phyloP scores from a whole-genome alignment of 2,888 invertebrate genomes.

The Patella pellucida region DNA sequence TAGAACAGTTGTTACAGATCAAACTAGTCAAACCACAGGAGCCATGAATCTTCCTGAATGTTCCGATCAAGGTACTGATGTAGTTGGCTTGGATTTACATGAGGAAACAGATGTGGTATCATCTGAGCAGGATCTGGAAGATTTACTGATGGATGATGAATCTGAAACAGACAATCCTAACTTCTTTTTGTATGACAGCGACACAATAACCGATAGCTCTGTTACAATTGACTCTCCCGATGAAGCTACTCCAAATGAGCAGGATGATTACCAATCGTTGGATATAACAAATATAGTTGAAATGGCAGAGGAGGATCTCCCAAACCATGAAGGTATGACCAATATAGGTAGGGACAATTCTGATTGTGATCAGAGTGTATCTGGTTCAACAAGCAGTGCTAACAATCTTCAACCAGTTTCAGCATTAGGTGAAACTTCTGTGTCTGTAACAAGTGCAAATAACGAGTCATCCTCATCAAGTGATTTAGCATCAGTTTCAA shows the following conservation, averaged over 20 bases:
- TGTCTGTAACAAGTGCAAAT: neutral
- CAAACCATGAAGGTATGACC: no score
- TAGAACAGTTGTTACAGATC: conserved; percentile 21
- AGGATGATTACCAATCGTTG: neutral
- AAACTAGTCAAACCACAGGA: conserved; percentile 39
- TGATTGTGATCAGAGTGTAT: neutral
- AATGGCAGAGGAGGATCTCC: neutral
- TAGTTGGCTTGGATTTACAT: conserved; percentile 23
- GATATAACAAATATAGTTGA: neutral
- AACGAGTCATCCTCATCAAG: neutral
- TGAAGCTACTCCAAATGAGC: neutral
- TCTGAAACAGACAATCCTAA: neutral
- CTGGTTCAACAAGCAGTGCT: no score
- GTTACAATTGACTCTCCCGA: neutral
- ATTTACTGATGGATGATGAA: conserved; percentile 1
- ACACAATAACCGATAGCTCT: neutral
- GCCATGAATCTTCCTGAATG: conserved; percentile 33
- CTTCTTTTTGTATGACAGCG: neutral
- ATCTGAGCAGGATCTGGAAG: neutral
- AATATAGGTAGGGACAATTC: neutral
- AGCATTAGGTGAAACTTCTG: neutral
- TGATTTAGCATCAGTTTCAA: neutral
- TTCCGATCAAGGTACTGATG: conserved; percentile 39
- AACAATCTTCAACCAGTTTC: neutral
- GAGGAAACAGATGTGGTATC: neutral